Base-by-base conservation (phyloP, 2,888 invertebrate species). In the Drosophila birchii region DNA sequence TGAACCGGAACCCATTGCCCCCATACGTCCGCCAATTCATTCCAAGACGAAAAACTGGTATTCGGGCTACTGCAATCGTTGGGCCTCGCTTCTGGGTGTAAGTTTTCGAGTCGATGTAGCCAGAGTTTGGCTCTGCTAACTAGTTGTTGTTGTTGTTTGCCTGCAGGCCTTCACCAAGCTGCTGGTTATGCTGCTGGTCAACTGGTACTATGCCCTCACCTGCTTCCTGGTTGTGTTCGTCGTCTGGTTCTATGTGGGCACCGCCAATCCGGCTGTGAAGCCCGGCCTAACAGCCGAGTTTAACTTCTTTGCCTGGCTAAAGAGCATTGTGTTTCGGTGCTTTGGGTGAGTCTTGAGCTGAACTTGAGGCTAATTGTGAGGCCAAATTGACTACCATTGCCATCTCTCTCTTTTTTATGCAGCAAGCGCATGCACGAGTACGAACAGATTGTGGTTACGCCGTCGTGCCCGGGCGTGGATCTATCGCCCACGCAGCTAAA, bases 11-110 rank as follows among this genome's bases (percentile, higher is more conserved):
- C 94, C 94, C 6, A 94, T 94, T 74, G 92, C 92, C 1, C 93
- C 93, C 9, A 93, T 94, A 81, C 94, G 95, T 80, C 93, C 94
- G 43, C 95, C 95, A 82, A 96, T 97, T 78, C 96, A 97, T 91
- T 96, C 96, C 11, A 98, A 98, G 93, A 96, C 97, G 82, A 96
- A 97, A 87, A 98, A 98, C 90, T 98, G 98, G 98, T 99, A 98
- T 93, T 98, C 98, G 1, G 95, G 95, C 81, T 95, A 98, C 80
- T 98, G 98, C 92, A 99, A 98, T 92, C 94, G 98, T 88, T 99
- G 98, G 98, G 95, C 98, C 53, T 98, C 98, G 2, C 93, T 99
- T 5, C 93, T 96, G 81, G 98, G 98, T 86, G 98, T 98, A 93
- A 94, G 95, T 94, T n/a, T 5, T 3, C 8, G 14, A 1, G n/a